Conservation (phyloP, 2,113 vertebrate species). For the Odontesthes bonariensis region DNA sequence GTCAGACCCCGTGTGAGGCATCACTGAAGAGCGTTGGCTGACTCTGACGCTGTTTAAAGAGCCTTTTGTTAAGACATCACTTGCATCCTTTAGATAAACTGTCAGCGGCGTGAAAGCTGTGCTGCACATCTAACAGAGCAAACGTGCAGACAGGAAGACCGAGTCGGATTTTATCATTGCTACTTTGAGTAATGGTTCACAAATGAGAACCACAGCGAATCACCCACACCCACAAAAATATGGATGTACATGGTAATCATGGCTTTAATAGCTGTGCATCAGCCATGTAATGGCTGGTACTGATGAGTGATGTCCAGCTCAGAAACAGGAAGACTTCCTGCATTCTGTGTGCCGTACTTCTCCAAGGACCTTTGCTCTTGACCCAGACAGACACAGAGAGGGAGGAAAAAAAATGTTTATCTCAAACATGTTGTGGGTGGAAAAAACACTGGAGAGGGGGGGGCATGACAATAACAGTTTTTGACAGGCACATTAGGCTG, state of each 20-base stretch:
- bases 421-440: conserved; percentile 76
- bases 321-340: background rate
- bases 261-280: background rate
- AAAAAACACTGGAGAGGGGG: conserved; percentile 71
- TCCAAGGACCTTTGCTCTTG: conserved; percentile 49
- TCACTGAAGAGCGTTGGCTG: conserved; percentile 5
- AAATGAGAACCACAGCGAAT: background rate
- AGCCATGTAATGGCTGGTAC: background rate
- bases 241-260: background rate
- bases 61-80: background rate
- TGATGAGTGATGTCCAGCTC: background rate
- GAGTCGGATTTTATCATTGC: background rate
- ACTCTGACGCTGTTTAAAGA: conserved; percentile 1
- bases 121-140: background rate
- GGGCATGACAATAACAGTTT: conserved; percentile 91
- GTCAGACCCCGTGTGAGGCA: conserved; percentile 29
- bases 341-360: conserved; percentile 9
- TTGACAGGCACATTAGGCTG: conserved; percentile 96
- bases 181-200: background rate
- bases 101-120: background rate
- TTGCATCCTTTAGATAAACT: background rate
- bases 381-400: conserved; percentile 35
- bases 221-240: background rate
- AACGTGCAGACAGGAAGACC: background rate
- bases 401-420: conserved; percentile 71